Conservation (phyloP, 2,113 vertebrate genomes). For the Hypanus sabinus region DNA sequence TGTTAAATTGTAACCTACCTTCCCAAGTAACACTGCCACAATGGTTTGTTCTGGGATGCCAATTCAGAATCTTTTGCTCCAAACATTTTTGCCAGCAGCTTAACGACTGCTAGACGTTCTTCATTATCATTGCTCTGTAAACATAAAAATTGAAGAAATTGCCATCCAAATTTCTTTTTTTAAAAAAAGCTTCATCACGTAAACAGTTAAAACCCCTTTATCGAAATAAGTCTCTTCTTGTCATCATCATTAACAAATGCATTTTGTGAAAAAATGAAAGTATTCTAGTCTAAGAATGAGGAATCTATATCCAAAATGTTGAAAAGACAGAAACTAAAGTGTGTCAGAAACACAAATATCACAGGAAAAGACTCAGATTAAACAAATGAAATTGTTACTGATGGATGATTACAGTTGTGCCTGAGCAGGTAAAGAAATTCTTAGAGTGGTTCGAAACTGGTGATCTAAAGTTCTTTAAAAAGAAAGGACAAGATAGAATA, state of each 20-base stretch:
- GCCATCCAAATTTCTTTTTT: background rate
- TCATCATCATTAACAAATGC: background rate
- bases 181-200: background rate
- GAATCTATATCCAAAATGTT: no score
- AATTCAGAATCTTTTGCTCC: slow-evolving; percentile 94
- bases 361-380: background rate
- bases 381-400: background rate
- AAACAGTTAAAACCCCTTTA: background rate
- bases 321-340: background rate
- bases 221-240: background rate
- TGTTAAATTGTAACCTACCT: slow-evolving; percentile 60
- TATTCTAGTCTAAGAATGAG: background rate
- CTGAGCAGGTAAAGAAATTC: background rate
- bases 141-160: slow-evolving; percentile 38
- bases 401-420: background rate
- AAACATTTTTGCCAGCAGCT: slow-evolving; percentile 98
- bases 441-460: background rate
- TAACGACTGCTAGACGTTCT: slow-evolving; percentile 95
- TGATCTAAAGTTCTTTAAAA: background rate
- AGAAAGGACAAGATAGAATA: background rate
- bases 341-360: background rate
- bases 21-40: slow-evolving; percentile 98
- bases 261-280: background rate
- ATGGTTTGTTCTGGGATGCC: slow-evolving; percentile 93
- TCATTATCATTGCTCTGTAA: slow-evolving; percentile 96